Percentiles rank a stretch among this genome's conserved stretches.
Conservation (phyloP, 2,888 invertebrate genomes). For the Holacanthella duospinosa region DNA sequence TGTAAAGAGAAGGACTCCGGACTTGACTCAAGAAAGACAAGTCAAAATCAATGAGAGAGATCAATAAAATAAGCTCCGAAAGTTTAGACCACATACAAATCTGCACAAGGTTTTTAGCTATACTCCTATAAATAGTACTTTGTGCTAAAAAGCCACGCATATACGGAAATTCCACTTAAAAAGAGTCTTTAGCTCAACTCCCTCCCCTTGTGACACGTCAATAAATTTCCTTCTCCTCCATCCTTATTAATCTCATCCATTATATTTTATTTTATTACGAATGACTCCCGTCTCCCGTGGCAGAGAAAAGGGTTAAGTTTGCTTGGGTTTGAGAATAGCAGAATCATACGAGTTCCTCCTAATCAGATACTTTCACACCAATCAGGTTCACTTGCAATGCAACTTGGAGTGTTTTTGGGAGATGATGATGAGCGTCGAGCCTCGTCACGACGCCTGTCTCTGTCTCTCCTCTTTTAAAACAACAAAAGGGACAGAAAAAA, state of each 20-base stretch:
- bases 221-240: background rate
- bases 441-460: conserved; percentile 3
- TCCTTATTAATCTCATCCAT: background rate
- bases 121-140: background rate
- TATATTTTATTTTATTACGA: background rate
- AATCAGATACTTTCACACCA: conserved; percentile 11
- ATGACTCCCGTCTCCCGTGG: background rate
- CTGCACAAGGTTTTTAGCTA: background rate
- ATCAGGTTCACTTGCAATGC: conserved; percentile 6
- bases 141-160: background rate
- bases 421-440: background rate
- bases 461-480: conserved; percentile 6
- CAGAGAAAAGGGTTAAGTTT: background rate
- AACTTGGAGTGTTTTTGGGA: background rate
- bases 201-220: background rate
- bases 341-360: background rate
- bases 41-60: background rate
- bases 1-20: background rate
- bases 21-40: background rate
- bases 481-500: conserved; percentile 7
- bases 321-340: background rate
- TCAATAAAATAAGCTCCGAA: background rate
- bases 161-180: background rate
- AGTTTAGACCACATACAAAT: background rate
- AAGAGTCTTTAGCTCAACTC: background rate